A percentile compares a stretch with the other conserved stretches of the same genome.
Conservation (phyloP, 1,140 invertebrate species). For the Diorhabda elongata region DNA sequence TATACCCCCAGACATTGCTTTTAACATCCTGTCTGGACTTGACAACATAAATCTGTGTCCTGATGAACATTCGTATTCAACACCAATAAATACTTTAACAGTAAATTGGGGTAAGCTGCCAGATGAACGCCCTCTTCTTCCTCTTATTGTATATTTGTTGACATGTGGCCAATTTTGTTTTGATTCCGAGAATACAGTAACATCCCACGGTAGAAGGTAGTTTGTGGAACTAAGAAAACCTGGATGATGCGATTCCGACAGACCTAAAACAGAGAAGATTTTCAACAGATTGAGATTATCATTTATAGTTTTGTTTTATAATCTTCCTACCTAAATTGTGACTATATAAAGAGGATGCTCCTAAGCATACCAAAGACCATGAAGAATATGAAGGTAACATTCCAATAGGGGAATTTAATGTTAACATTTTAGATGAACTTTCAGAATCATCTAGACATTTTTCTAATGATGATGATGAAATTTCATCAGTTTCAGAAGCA, state of each 20-base stretch:
- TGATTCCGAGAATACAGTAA: constrained; percentile 59
- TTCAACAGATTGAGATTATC: neutral
- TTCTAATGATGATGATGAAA: neutral
- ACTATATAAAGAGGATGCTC: constrained; percentile 85
- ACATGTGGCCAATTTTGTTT: constrained; percentile 38
- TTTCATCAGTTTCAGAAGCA: neutral
- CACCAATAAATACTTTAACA: constrained; percentile 92
- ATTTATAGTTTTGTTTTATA: no score
- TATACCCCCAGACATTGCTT: constrained; percentile 67
- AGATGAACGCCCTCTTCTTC: constrained; percentile 39
- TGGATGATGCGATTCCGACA: constrained; percentile 71
- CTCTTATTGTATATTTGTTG: constrained; percentile 32
- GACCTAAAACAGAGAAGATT: constrained; percentile 49
- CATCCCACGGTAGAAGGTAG: constrained; percentile 93
- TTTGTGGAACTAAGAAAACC: constrained; percentile 87
- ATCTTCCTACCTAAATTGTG: constrained; percentile 62
- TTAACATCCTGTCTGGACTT: constrained; percentile 79
- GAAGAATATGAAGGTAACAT: constrained; percentile 86
- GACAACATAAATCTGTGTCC: constrained; percentile 89
- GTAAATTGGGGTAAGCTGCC: constrained; percentile 56
- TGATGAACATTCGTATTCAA: constrained; percentile 94
- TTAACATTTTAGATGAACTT: constrained; percentile 76
- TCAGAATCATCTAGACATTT: neutral
- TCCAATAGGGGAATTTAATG: constrained; percentile 69
- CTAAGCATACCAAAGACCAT: constrained; percentile 88